A percentile compares a stretch with the other conserved stretches of the same genome.
phyloP scores from a whole-genome alignment of 2,888 invertebrate genomes.

The Patella ulyssiponensis region DNA sequence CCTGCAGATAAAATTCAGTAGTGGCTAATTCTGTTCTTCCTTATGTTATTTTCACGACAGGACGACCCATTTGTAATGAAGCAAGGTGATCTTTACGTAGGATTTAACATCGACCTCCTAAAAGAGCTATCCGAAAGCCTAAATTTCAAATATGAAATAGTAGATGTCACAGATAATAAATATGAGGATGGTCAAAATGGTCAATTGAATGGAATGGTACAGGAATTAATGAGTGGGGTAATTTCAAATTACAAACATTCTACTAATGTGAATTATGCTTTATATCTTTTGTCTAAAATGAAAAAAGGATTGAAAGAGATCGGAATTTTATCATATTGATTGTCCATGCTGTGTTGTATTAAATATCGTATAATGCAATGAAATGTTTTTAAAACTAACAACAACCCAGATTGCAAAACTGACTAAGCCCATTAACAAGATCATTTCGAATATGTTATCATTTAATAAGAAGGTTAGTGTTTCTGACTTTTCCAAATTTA shows the following conservation, averaged over 20 bases:
- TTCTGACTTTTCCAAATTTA: background rate
- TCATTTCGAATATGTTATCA: background rate
- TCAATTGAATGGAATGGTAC: conserved; percentile 47
- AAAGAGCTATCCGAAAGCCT: conserved; percentile 43
- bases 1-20: no score
- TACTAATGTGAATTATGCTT: no score
- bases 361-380: background rate
- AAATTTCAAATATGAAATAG: conserved; percentile 48
- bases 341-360: no score
- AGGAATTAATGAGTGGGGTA: conserved; percentile 58
- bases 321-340: no score
- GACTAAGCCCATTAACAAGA: no score
- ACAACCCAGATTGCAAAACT: no score
- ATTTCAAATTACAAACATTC: conserved; percentile 14
- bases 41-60: conserved; percentile 28
- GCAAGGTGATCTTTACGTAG: conserved; percentile 41
- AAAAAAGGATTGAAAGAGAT: no score
- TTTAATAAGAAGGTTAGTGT: background rate
- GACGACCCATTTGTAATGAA: conserved; percentile 59
- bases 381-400: background rate
- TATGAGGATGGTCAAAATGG: conserved; percentile 22
- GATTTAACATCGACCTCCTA: conserved; percentile 59
- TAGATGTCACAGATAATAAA: conserved; percentile 38
- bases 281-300: no score
- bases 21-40: background rate